Conservation (phyloP, 2,888 invertebrate genomes). For the Macrosiphum euphorbiae region DNA sequence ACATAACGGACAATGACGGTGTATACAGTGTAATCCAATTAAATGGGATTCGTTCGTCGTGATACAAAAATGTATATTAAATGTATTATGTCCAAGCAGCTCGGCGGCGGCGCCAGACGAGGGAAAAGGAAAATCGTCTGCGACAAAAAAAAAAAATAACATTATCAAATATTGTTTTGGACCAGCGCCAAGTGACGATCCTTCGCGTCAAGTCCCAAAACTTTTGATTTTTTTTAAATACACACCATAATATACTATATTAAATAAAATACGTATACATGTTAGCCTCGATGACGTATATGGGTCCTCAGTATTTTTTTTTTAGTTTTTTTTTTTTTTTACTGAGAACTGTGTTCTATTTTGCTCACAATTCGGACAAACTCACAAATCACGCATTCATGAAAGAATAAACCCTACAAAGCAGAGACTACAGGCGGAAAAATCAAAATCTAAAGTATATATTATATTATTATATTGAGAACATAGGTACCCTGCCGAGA, state of each 20-base stretch:
- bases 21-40: background rate
- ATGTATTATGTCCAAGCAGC: background rate
- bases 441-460: too few species aligned
- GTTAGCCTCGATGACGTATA: background rate
- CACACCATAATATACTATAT: background rate
- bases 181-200: background rate
- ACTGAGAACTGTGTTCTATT: background rate
- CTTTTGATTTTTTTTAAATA: background rate
- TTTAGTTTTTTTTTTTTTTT: background rate
- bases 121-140: background rate
- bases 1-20: background rate
- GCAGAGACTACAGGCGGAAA: too few species aligned
- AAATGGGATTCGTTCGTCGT: background rate
- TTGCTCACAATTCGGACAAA: too few species aligned
- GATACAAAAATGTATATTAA: background rate
- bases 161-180: slow-evolving; percentile 31
- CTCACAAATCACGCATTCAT: too few species aligned
- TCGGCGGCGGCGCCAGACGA: background rate
- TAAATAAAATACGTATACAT: background rate
- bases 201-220: background rate
- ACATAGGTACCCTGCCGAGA: too few species aligned
- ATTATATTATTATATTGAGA: too few species aligned
- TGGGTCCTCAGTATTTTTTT: background rate
- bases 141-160: background rate
- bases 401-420: too few species aligned